Conservation (phyloP, 1,140 invertebrate species). For the Halictus rubicundus region DNA sequence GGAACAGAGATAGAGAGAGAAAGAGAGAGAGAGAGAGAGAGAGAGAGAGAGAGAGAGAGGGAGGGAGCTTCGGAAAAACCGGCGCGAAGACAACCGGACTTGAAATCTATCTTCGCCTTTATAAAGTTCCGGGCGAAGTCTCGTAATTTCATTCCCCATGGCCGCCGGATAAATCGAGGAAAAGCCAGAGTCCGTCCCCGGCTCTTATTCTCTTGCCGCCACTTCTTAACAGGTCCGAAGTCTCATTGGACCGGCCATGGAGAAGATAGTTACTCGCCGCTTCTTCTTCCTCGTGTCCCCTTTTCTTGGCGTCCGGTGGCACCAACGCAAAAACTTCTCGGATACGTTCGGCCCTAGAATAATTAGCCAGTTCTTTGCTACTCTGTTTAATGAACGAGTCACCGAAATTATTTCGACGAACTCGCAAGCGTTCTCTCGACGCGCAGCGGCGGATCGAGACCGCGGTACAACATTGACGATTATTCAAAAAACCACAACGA, state of each 20-base stretch:
- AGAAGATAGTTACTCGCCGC: constrained; percentile 43
- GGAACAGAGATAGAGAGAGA: not conserved
- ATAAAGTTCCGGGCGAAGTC: constrained; percentile 48
- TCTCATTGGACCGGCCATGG: constrained; percentile 19
- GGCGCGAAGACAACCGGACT: not conserved
- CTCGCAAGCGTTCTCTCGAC: too few relatives aligned
- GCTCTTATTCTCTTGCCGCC: constrained; percentile 8
- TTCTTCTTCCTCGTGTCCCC: constrained; percentile 34
- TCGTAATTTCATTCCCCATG: constrained; percentile 56
- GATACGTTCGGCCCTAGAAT: not conserved
- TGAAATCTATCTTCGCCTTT: constrained; percentile 42
- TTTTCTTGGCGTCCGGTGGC: not conserved
- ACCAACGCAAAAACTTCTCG: not conserved
- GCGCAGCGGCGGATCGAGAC: too few relatives aligned
- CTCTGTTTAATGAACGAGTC: not conserved
- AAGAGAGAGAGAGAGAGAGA: too few relatives aligned
- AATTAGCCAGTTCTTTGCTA: not conserved
- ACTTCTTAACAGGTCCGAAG: constrained; percentile 1
- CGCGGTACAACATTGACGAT: too few relatives aligned
- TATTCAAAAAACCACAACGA: too few relatives aligned
- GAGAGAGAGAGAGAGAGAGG: not conserved
- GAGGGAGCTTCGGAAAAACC: not conserved
- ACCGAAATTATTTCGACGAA: too few relatives aligned
- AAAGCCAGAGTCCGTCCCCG: constrained; percentile 25
- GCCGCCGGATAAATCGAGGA: constrained; percentile 51